Conservation (phyloP, 2,113 vertebrate species). For the Pardalotus punctatus region DNA sequence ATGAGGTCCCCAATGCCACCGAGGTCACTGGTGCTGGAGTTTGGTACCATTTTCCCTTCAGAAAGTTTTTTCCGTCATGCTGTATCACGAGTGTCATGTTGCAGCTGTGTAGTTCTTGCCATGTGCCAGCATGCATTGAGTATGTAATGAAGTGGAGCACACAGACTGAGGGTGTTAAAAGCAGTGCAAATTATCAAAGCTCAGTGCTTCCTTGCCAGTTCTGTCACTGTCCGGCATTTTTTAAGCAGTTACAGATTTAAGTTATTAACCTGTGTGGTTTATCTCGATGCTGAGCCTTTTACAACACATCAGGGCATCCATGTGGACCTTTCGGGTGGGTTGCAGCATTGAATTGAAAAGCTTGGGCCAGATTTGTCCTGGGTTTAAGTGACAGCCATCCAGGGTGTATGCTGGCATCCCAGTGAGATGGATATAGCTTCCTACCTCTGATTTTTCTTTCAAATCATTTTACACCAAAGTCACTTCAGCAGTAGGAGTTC, state of each 20-base stretch:
- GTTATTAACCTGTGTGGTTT: not conserved
- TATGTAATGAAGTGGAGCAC: not conserved
- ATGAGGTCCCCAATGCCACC: not conserved
- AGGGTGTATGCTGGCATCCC: not conserved
- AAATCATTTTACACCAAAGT: not conserved
- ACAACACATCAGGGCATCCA: fast-evolving
- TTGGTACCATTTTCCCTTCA: not conserved
- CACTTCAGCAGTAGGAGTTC: not conserved
- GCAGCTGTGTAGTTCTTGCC: not conserved
- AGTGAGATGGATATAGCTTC: not conserved
- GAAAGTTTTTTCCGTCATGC: not conserved
- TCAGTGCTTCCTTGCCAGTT: not conserved
- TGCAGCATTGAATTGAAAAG: not conserved
- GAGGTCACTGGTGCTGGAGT: not conserved
- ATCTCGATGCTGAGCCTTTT: not conserved
- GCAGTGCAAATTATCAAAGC: not conserved
- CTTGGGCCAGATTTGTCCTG: not conserved
- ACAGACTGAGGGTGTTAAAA: not conserved
- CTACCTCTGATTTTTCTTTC: not conserved
- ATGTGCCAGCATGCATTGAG: not conserved
- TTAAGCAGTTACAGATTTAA: not conserved
- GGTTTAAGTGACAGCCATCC: not conserved
- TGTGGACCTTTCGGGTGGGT: not conserved
- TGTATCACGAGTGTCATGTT: not conserved
- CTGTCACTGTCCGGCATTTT: not conserved